These are phyloP conservation scores for Stenopsyche tienmushanensis DNA, from an alignment of 1,140 invertebrate genomes.

Conservation along the genomic window DNA sequence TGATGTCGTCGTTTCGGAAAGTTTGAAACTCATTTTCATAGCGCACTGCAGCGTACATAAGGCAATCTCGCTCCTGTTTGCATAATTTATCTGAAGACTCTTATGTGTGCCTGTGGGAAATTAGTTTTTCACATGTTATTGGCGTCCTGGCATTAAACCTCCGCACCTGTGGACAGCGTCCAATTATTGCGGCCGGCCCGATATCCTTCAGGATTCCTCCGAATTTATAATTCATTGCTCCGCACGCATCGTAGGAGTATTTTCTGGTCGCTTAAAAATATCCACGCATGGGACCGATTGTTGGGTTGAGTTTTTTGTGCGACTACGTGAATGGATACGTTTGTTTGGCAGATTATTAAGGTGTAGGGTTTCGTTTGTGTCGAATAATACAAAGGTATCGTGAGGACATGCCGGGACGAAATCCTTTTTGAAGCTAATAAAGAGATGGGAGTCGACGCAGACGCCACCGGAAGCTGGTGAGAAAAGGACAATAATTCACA, in stretches of 20 bases:
- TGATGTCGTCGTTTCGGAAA: neutral
- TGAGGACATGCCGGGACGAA: neutral
- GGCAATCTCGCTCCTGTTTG: conserved; percentile 23
- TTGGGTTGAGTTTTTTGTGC: neutral
- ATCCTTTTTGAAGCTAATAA: conserved; percentile 28
- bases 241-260: neutral
- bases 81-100: conserved; percentile 29
- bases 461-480: conserved; percentile 34
- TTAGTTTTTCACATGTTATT: conserved; percentile 29
- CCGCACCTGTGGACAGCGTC: neutral
- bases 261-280: too few species aligned
- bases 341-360: neutral
- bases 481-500: conserved; percentile 37
- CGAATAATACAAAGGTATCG: conserved; percentile 1
- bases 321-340: neutral
- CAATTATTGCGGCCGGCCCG: neutral
- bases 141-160: conserved; percentile 3
- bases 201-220: too few species aligned
- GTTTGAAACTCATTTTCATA: conserved; percentile 25
- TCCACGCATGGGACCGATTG: neutral
- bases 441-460: conserved; percentile 26
- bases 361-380: neutral
- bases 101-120: conserved; percentile 33
- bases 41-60: neutral
- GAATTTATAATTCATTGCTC: too few species aligned